Base-by-base conservation (phyloP, 2,888 invertebrate species). In the Nephrotoma appendiculata region DNA sequence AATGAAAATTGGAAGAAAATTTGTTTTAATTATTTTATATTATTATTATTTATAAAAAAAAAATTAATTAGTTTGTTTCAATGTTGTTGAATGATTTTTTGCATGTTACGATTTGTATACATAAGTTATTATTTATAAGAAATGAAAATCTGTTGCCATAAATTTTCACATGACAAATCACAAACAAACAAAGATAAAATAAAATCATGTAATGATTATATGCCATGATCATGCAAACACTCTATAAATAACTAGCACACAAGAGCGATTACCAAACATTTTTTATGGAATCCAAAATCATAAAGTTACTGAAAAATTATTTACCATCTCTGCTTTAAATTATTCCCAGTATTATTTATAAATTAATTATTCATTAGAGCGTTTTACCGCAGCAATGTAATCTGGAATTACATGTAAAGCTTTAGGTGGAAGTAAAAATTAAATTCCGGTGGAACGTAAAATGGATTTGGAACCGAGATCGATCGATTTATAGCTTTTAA, bases 31-130 rank as follows among this genome's bases (percentile, higher is more conserved):
- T 71, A 87, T 15, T 52, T 85, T 41, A 83, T 84, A 86, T 83
- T 57, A 71, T 86, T 45, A 87, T 83, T 41, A 57, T 84, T 87
- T 88, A 90, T 91, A 88, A 92, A 92, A 92, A n/a, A 92, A 92
- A 89, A 86, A 6, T 43, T 41, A 48, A 86, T 31, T 44, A 6
- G 52, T 48, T 71, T 86, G 41, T 86, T 71, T 71, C 19, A 71
- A 71, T 71, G 71, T 71, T 71, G 71, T 71, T 71, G 71, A 71
- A 31, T 71, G 71, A 71, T 71, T 71, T 52, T 71, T 71, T 71
- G 71, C 31, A 71, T 71, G 71, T 71, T 71, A 71, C 31, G 9
- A 57, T 71, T 71, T 71, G 31, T 31, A 31, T 71, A 71, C 9
- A 31, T 71, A 71, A 71, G 71, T 71, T 71, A 71, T 71, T 71